A percentile compares a stretch with the other conserved stretches of the same genome.
phyloP scores from a whole-genome alignment of 2,797 vertebrate species.

The Cheirogaleus major region DNA sequence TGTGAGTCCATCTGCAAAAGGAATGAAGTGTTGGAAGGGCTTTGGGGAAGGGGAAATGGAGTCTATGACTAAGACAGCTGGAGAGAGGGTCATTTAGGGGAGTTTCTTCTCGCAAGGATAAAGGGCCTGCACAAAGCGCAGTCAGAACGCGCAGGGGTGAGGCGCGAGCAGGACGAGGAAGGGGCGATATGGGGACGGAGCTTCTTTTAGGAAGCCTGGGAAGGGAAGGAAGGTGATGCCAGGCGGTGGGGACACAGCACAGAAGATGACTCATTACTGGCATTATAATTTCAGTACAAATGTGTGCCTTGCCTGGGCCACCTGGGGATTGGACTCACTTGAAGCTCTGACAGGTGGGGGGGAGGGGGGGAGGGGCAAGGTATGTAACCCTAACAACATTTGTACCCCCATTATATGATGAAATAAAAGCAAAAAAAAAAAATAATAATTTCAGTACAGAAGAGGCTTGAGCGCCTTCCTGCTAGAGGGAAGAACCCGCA shows the following conservation, averaged over 20 bases:
- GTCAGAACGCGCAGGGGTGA: neutral
- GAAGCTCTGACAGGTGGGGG: too few relatives aligned
- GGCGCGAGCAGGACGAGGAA: neutral
- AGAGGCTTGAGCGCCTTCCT: neutral
- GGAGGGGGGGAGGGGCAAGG: too few relatives aligned
- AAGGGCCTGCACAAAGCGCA: neutral
- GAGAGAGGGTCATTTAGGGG: neutral
- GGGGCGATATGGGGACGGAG: too few relatives aligned
- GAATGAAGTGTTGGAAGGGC: too few relatives aligned
- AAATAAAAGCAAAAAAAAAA: too few relatives aligned
- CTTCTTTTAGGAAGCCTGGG: neutral
- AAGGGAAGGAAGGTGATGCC: neutral
- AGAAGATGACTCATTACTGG: neutral
- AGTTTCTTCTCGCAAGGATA: neutral
- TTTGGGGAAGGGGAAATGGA: too few relatives aligned
- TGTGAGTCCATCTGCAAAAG: too few relatives aligned
- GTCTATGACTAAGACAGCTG: neutral
- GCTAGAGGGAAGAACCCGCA: neutral
- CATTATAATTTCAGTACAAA: neutral
- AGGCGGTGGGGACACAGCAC: neutral
- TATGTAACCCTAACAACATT: too few relatives aligned
- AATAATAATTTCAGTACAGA: neutral
- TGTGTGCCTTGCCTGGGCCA: too few relatives aligned
- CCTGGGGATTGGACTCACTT: too few relatives aligned
- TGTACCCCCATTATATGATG: too few relatives aligned